These are phyloP conservation scores for Bhutanitis thaidina DNA, from an alignment of 2,888 invertebrate species.

Conservation along the genomic window DNA sequence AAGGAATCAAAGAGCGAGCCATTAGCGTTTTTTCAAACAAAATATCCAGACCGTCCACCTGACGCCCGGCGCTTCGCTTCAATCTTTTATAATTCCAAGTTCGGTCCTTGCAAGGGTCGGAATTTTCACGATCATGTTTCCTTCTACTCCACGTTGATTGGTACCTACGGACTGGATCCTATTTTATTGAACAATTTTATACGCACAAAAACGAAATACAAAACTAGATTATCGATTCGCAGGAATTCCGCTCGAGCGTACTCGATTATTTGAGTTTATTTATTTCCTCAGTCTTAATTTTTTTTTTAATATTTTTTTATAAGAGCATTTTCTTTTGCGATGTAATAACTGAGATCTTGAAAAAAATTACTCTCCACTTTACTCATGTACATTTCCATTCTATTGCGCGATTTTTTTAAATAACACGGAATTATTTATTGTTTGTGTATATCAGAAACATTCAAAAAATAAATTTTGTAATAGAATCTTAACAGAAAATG, in stretches of 20 bases:
- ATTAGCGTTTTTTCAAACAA: neutral
- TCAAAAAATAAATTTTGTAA: too few relatives aligned
- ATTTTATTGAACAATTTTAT: conserved; percentile 9
- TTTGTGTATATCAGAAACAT: too few relatives aligned
- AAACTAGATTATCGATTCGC: neutral
- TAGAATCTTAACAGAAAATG: too few relatives aligned
- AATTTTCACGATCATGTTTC: conserved; percentile 15
- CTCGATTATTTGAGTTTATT: neutral
- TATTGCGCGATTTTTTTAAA: too few relatives aligned
- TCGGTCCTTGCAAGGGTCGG: neutral
- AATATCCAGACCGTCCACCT: neutral
- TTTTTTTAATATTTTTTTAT: too few relatives aligned
- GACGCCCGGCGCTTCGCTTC: neutral
- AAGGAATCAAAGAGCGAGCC: neutral
- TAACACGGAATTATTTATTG: too few relatives aligned
- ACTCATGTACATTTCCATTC: too few relatives aligned
- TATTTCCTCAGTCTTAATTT: neutral
- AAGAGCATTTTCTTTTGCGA: too few relatives aligned
- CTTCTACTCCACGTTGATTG: conserved; percentile 12
- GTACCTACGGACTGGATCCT: conserved; percentile 10
- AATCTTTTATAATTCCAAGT: conserved; percentile 4
- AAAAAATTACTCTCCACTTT: too few relatives aligned
- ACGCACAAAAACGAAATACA: neutral
- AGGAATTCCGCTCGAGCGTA: neutral
- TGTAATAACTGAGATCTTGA: too few relatives aligned